Evolutionary conservation across 1,140 invertebrate genomes (phyloP).

Genomic region (Dreissena polymorpha): DNA sequence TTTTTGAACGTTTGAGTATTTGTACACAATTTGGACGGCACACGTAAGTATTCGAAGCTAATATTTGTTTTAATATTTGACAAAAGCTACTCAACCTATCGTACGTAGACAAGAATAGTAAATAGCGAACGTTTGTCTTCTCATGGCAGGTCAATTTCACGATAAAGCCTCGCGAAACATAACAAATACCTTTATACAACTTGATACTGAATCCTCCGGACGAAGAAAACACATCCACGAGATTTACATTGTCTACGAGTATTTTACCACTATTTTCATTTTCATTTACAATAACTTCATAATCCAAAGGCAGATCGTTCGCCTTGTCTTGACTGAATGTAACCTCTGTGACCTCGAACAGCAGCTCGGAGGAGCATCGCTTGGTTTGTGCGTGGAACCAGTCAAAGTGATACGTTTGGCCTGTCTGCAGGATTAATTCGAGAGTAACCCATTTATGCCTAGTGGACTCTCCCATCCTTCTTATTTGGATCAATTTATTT

Average conservation of each 20-base stretch:
- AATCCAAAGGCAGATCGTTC: slow-evolving; percentile 34
- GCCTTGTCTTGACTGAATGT: slow-evolving; percentile 28
- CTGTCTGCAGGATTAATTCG: neutral
- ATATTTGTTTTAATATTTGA: too few species aligned
- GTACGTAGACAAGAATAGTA: too few species aligned
- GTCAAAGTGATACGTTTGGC: slow-evolving; percentile 42
- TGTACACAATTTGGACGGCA: too few species aligned
- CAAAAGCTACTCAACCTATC: too few species aligned
- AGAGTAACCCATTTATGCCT: too few species aligned
- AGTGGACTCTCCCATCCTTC: too few species aligned
- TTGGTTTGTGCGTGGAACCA: slow-evolving; percentile 26
- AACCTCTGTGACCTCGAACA: slow-evolving; percentile 12
- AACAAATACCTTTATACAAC: slow-evolving; percentile 29
- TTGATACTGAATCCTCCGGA: slow-evolving; percentile 1
- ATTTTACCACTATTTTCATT: slow-evolving; percentile 27
- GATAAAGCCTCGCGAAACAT: too few species aligned
- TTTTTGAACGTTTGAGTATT: too few species aligned
- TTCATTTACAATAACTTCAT: slow-evolving; percentile 8
- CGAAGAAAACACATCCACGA: slow-evolving; percentile 23
- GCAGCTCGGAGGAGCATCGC: slow-evolving; percentile 19
- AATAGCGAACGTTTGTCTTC: too few species aligned
- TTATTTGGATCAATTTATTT: too few species aligned
- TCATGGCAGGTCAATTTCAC: too few species aligned
- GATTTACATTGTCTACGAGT: neutral
- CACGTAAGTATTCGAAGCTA: too few species aligned